Percentiles rank a stretch among this genome's conserved stretches.
Conservation (phyloP, 2,797 vertebrate genomes). For the Selene dorsalis region DNA sequence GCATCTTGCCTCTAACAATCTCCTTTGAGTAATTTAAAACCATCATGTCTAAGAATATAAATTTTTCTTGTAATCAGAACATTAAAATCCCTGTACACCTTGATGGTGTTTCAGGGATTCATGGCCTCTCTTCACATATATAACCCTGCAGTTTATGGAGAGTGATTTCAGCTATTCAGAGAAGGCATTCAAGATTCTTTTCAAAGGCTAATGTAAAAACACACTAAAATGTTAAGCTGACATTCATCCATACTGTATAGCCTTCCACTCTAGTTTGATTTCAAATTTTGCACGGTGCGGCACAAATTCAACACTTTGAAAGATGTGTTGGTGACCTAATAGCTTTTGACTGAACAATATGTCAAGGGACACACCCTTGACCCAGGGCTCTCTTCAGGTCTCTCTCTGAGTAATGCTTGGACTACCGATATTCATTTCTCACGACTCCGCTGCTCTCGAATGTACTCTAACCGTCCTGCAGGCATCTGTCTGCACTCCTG, state of each 20-base stretch:
- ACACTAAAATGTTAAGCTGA: slow-evolving; percentile 31
- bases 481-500: slow-evolving; percentile 13
- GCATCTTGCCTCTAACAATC: neutral
- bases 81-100: neutral
- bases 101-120: neutral
- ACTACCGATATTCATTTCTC: slow-evolving; percentile 26
- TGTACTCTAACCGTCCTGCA: slow-evolving; percentile 9
- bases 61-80: neutral
- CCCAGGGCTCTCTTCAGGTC: slow-evolving; percentile 24
- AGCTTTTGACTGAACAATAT: slow-evolving; percentile 41
- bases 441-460: slow-evolving; percentile 25
- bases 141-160: neutral
- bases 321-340: slow-evolving; percentile 39
- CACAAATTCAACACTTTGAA: slow-evolving; percentile 21
- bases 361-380: slow-evolving; percentile 48
- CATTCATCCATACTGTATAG: slow-evolving; percentile 26
- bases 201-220: neutral
- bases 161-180: neutral
- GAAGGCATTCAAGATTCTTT: neutral
- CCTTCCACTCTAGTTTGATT: slow-evolving; percentile 26
- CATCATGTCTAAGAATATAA: neutral
- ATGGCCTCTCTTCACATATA: neutral
- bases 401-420: slow-evolving; percentile 32
- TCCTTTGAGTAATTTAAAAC: neutral
- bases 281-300: slow-evolving; percentile 17